A percentile compares a stretch with the other conserved stretches of the same genome.
Evolutionary conservation across 2,888 invertebrate species (phyloP).

Genomic region (Ceramica pisi): DNA sequence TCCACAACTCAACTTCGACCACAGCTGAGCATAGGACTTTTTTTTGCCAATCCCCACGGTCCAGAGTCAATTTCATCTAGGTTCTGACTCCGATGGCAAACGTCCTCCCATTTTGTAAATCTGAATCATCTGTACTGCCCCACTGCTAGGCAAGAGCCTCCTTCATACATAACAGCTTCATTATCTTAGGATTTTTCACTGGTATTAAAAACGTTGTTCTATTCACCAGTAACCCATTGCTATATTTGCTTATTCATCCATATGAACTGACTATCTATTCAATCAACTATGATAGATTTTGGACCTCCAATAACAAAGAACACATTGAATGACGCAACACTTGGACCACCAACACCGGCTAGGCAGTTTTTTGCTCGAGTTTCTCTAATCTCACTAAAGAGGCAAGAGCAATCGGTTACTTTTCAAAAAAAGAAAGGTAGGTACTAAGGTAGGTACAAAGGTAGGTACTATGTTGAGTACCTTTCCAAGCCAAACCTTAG

Average conservation of each 20-base stretch:
- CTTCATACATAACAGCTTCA: too few relatives aligned
- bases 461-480: background rate
- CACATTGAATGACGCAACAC: background rate
- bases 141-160: too few relatives aligned
- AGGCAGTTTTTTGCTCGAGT: conserved; percentile 35
- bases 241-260: background rate
- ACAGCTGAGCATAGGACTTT: too few relatives aligned
- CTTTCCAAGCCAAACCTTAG: background rate
- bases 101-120: too few relatives aligned
- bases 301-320: background rate
- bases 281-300: background rate
- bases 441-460: conserved; percentile 1
- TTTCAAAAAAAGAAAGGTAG: conserved; percentile 22
- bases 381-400: conserved; percentile 47
- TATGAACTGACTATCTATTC: background rate
- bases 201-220: background rate
- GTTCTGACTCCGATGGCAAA: too few relatives aligned
- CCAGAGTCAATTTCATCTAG: too few relatives aligned
- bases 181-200: too few relatives aligned
- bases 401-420: background rate
- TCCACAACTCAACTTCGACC: too few relatives aligned
- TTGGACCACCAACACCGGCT: conserved; percentile 1
- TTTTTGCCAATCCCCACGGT: too few relatives aligned
- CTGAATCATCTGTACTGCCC: too few relatives aligned
- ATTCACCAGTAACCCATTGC: background rate